Base-by-base conservation (phyloP, 2,797 vertebrate species). In the Notolepis coatsorum region DNA sequence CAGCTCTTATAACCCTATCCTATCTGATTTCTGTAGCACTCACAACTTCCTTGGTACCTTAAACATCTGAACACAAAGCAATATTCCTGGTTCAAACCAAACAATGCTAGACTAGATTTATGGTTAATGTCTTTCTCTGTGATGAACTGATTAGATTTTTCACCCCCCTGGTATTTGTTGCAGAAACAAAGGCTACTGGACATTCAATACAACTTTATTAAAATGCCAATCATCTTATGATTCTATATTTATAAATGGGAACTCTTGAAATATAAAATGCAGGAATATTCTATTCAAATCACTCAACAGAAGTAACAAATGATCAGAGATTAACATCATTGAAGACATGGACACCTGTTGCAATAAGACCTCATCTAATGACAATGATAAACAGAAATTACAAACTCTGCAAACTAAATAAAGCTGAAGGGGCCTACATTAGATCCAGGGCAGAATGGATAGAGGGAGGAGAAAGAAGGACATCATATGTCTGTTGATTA, bases 61-160 rank as follows among this genome's bases (percentile, higher is more conserved):
- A 20, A 7, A 35, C 12, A 70, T 18, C 60, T 53, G 1, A 31
- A 70, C 8, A 9, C 12, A 3, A 25, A 41, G 21, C 13, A 70
- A 23, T 70, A 50, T 5, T 51, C 54, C 2, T 71, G 47, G 61
- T 58, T 65, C 25, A 71, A 71, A 37, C 49, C 49, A 38, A 58
- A 65, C 27, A 39, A 50, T 25, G 4, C 13, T 1, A 71, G 31
- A 47, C 37, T 47, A 2, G n/a, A 68, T 12, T 69, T 54, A 21
- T 56, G 59, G 59, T 13, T 58, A 18, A 39, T 59, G 17, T 61
- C 39, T 20, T 6, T 12, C 3, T 46, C 27, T 18, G 3, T 41
- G 17, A 15, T 33, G 3, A 8, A 20, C 0, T 12, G 27, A 35
- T 8, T 20, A 35, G 24, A 33, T 7, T 39, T 53, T 63, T 41